phyloP scores from a whole-genome alignment of 2,113 vertebrate genomes.

The Periophthalmodon schlosseri region DNA sequence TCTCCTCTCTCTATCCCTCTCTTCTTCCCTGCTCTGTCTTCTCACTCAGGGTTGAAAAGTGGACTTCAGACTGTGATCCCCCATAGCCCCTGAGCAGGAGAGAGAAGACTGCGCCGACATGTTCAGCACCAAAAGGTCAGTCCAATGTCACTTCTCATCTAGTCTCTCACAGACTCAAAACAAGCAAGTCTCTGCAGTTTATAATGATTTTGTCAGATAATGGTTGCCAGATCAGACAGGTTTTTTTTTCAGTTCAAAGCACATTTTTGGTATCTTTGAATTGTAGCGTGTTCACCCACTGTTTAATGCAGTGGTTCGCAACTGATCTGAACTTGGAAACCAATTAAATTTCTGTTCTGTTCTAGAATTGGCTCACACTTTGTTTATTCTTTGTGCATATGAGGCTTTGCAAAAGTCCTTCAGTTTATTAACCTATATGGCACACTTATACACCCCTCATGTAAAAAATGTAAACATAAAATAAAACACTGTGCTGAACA shows the following conservation, averaged over 20 bases:
- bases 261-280: no score
- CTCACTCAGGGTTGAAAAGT: conserved; percentile 64
- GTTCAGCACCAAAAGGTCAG: conserved; percentile 94
- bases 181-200: conserved; percentile 36
- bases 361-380: neutral
- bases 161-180: conserved; percentile 32
- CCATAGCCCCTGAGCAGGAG: conserved; percentile 64
- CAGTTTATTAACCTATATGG: no score
- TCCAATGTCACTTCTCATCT: conserved; percentile 62
- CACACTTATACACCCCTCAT: no score
- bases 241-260: neutral
- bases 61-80: conserved; percentile 54
- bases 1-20: conserved; percentile 30
- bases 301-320: neutral
- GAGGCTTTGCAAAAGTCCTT: neutral
- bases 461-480: no score
- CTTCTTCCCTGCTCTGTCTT: conserved; percentile 12
- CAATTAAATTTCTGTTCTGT: no score
- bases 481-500: no score
- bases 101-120: conserved; percentile 76
- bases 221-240: no score
- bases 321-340: no score
- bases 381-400: neutral
- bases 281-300: neutral
- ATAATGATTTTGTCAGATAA: conserved; percentile 11